Percentiles rank a stretch among this genome's conserved stretches.
Evolutionary conservation across 2,797 vertebrate species (phyloP).

Genomic region (Salarias fasciatus): DNA sequence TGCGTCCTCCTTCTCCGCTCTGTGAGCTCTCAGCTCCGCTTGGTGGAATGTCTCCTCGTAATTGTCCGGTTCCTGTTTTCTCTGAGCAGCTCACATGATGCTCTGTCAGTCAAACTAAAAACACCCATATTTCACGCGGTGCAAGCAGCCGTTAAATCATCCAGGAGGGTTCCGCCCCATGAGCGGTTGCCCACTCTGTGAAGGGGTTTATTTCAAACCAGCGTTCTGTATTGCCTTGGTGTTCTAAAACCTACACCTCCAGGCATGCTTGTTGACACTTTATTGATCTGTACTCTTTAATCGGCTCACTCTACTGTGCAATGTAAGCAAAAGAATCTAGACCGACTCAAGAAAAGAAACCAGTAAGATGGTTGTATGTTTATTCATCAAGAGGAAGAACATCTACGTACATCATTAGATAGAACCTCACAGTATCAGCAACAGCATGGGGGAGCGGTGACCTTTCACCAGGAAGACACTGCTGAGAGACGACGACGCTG

Average conservation of each 20-base stretch:
- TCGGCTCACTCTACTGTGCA: not conserved
- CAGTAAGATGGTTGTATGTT: not conserved
- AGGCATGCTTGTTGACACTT: not conserved
- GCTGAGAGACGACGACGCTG: not conserved
- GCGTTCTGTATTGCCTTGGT: not conserved
- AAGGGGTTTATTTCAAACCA: not conserved
- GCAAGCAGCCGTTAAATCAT: conserved; percentile 9
- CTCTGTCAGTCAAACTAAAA: conserved; percentile 27
- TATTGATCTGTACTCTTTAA: not conserved
- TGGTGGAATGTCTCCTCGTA: conserved; percentile 30
- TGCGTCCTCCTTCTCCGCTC: conserved; percentile 53
- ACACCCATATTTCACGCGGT: conserved; percentile 11
- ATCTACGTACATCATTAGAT: not conserved
- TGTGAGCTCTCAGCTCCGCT: conserved; percentile 16
- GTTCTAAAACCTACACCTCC: not conserved
- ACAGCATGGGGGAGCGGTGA: not conserved
- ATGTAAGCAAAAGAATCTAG: conserved; percentile 3
- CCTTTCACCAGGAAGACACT: not conserved
- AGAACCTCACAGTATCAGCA: not conserved
- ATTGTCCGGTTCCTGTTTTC: conserved; percentile 23
- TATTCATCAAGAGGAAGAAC: not conserved
- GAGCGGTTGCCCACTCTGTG: not conserved
- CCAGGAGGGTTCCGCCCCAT: not conserved
- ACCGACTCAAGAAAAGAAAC: not conserved
- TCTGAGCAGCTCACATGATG: conserved; percentile 18